phyloP scores from a whole-genome alignment of 2,113 vertebrate genomes.

The Melanerpes aurifrons region DNA sequence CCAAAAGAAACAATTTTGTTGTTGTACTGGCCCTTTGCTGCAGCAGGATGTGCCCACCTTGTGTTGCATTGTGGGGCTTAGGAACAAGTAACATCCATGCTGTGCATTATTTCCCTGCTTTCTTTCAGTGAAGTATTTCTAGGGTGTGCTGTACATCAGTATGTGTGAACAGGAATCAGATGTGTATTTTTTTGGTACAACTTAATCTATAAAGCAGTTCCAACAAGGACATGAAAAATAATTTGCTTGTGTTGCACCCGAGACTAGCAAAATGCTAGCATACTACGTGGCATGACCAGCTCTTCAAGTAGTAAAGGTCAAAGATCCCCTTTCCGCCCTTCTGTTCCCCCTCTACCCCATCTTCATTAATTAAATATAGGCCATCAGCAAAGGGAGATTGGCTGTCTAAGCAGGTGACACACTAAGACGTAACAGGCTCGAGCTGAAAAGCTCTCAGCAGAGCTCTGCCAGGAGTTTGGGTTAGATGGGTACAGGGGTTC shows the following conservation, averaged over 20 bases:
- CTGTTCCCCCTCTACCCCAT: background rate
- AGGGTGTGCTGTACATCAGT: background rate
- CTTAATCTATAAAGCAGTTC: background rate
- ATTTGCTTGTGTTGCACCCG: background rate
- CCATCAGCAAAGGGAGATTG: background rate
- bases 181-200: background rate
- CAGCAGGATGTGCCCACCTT: accelerated
- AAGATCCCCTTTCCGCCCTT: background rate
- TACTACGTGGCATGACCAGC: background rate
- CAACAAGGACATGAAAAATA: background rate
- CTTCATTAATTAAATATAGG: background rate
- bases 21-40: background rate
- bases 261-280: background rate
- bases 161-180: background rate
- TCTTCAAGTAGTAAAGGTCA: background rate
- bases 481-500: background rate
- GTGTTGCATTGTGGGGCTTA: background rate
- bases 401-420: background rate
- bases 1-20: background rate
- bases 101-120: background rate
- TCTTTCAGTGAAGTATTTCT: background rate
- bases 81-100: background rate
- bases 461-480: background rate
- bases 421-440: background rate
- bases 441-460: background rate